Evolutionary conservation across 2,113 vertebrate genomes (phyloP), one percentile per base, ranked within the genome.

Genomic region (Columba livia): DNA sequence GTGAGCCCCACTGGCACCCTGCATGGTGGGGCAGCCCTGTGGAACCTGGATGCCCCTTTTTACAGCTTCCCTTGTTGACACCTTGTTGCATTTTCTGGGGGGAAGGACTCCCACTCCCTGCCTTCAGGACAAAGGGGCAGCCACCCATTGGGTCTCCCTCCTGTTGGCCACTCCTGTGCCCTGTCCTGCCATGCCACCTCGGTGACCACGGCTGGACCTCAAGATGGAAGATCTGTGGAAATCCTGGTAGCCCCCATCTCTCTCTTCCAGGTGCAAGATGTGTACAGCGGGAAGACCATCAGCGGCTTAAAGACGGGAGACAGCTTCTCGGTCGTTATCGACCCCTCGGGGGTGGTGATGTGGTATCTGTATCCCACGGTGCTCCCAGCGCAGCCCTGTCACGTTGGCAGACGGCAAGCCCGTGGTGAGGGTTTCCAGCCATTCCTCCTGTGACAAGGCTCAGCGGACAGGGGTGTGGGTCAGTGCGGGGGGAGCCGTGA

Each of bases 291-390:
- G 18, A 93, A 97, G 54, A 34, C 91, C 38, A 84, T 97, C 20
- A 72, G 93, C 1, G 36, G 53, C 13, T 95, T 99, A 77, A 98
- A 94, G 53, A 92, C 97, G 10, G 94, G 94, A 57, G 97, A 98
- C 61, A 97, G 88, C 73, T 99, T 99, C 78, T 98, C 98, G 0
- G 98, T 99, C 24, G 79, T 97, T 5, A 96, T 99, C 91, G 99
- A 99, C 95, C 99, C 99, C 28, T 98, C 98, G 0, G 99, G 99
- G 9, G 99, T 99, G 78, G 99, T 99, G 91, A 99, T 99, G 99
- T 99, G 99, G 99, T 98, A 99, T 28, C 83, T 99, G 77, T 95
- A 90, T 16, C 99, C 99, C 7, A 32, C 9, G 17, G 65, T 58
- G 24, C n/a, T 56, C 51, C 32, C 12, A 0, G n/a, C 16, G 1